Conservation (phyloP, 2,797 vertebrate species). For the Meriones psammophilus region DNA sequence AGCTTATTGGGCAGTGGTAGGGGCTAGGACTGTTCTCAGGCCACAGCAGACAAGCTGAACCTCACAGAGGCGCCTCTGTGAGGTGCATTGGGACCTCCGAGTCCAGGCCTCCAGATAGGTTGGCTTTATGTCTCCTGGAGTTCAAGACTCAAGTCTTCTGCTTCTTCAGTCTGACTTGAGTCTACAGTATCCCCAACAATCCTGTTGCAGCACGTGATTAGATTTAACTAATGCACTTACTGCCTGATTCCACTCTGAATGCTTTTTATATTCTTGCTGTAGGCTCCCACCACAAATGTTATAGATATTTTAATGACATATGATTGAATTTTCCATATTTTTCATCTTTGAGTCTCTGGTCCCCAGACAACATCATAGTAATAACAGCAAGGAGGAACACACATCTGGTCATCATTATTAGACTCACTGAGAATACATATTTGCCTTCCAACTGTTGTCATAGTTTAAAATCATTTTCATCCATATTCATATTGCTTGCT, state of each 20-base stretch:
- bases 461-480: conserved; percentile 36
- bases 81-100: background rate
- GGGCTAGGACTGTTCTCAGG: background rate
- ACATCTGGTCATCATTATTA: background rate
- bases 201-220: conserved; percentile 32
- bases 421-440: background rate
- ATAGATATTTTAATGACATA: conserved; percentile 51
- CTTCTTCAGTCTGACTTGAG: conserved; percentile 59
- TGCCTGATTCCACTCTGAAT: conserved; percentile 38
- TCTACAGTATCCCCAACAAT: conserved; percentile 15
- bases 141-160: conserved; percentile 13
- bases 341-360: background rate
- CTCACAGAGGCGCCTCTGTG: background rate
- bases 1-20: background rate
- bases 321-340: conserved; percentile 50
- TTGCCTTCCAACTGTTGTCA: conserved; percentile 18
- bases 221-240: conserved; percentile 62
- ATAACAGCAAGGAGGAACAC: background rate
- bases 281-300: conserved; percentile 54
- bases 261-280: conserved; percentile 52
- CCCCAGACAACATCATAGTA: background rate
- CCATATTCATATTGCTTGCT: background rate
- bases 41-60: background rate
- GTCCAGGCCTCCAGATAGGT: background rate
- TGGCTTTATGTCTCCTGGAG: background rate